A percentile compares a stretch with the other conserved stretches of the same genome.
Conservation (phyloP, 1,140 invertebrate species). For the Calliphora vicina region DNA sequence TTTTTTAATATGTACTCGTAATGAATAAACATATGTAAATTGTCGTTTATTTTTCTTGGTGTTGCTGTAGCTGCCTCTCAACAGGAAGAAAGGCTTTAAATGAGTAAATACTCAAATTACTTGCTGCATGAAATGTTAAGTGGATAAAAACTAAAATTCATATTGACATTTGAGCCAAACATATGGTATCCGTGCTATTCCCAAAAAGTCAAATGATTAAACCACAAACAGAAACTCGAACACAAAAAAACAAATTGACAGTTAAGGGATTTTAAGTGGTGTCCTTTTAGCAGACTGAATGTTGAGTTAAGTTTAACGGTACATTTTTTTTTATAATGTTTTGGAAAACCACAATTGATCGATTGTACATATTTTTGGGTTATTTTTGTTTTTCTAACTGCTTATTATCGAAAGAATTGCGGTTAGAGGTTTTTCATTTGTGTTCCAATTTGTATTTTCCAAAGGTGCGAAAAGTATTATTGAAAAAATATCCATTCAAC, state of each 20-base stretch:
- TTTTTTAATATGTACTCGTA: background rate
- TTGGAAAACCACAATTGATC: background rate
- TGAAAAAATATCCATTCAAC: background rate
- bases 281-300: background rate
- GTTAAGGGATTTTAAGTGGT: background rate
- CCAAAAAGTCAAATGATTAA: background rate
- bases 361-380: background rate
- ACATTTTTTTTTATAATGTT: background rate
- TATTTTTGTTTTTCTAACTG: background rate
- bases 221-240: background rate
- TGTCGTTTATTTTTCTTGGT: background rate
- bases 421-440: background rate
- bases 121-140: background rate
- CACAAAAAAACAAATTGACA: background rate
- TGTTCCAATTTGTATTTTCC: background rate
- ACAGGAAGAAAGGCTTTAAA: background rate
- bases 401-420: background rate
- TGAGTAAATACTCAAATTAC: background rate
- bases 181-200: background rate
- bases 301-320: background rate
- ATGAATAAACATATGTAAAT: background rate
- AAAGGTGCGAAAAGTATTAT: conserved; percentile 13
- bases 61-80: background rate
- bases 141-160: background rate
- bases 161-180: background rate